Evolutionary conservation across 1,140 invertebrate species (phyloP).

Genomic region (Cepaea nemoralis): DNA sequence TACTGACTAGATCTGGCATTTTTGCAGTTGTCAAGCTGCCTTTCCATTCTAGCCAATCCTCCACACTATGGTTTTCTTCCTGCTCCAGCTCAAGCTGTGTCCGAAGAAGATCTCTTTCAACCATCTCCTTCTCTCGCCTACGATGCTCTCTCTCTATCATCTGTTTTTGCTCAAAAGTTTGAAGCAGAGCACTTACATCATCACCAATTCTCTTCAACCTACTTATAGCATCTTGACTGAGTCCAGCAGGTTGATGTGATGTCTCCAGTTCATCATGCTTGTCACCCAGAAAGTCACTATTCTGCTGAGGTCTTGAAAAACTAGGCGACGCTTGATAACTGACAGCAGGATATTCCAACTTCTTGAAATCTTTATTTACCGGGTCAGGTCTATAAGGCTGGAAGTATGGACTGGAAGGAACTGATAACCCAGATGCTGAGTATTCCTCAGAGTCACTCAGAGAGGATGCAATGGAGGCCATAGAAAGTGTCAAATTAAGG

Average conservation of each 20-base stretch:
- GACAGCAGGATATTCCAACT: slow-evolving; percentile 53
- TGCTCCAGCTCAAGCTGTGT: slow-evolving; percentile 79
- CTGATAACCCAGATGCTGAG: slow-evolving; percentile 25
- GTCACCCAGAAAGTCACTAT: slow-evolving; percentile 62
- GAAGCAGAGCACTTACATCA: slow-evolving; percentile 58
- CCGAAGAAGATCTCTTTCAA: slow-evolving; percentile 77
- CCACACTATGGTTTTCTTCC: slow-evolving; percentile 73
- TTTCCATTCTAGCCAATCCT: slow-evolving; percentile 60
- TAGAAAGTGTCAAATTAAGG: slow-evolving; percentile 55
- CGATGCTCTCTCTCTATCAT: slow-evolving; percentile 70
- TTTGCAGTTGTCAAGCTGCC: not conserved
- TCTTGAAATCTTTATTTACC: slow-evolving; percentile 47
- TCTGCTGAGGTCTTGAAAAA: slow-evolving; percentile 51
- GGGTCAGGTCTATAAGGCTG: slow-evolving; percentile 6
- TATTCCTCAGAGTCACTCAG: slow-evolving; percentile 47
- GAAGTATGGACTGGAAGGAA: not conserved
- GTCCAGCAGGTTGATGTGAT: slow-evolving; percentile 52
- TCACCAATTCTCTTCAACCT: slow-evolving; percentile 60
- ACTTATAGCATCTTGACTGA: slow-evolving; percentile 54
- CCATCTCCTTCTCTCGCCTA: slow-evolving; percentile 75
- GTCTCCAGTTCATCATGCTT: slow-evolving; percentile 65
- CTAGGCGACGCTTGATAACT: not conserved
- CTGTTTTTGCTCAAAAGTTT: slow-evolving; percentile 52
- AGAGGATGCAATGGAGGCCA: slow-evolving; percentile 34
- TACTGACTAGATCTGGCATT: slow-evolving; percentile 36